Base-by-base conservation (phyloP, 2,888 invertebrate species). In the Acleris laterana region DNA sequence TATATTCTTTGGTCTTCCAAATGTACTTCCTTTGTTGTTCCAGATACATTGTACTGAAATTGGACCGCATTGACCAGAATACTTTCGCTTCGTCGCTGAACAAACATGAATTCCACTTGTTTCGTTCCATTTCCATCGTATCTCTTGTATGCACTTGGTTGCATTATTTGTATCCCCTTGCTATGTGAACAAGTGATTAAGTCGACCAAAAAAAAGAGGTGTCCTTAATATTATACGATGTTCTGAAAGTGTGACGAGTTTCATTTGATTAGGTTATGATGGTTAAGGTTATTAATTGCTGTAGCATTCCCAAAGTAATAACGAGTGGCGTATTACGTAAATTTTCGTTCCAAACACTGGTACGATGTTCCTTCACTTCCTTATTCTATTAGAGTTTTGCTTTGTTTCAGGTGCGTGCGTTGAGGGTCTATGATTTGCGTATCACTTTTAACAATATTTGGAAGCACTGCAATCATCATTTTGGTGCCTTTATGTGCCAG, bases 11-110 rank as follows among this genome's bases (percentile, higher is more conserved):
- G 71, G 63, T 75, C 75, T 81, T 82, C 83, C 81, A 79, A 81
- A 79, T 80, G 74, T 77, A 81, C 81, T 76, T 77, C 72, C 63
- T 69, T 79, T 74, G 77, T 83, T 82, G 83, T 84, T 85, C 75
- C 84, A 85, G 86, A 73, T 76, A 46, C 55, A 22, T 38, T 60
- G 44, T 46, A 57, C 57, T 57, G 46, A 46, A 57, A 57, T 22
- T 25, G 57, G 57, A 55, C 55, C 20, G 20, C 57, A 16, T 20
- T 56, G 1, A 9, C 20, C 19, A 49, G 49, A 49, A 20, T 20
- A 20, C 17, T 20, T 49, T 16, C 16, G 2, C 49, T 17, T 49
- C 49, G 4, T 49, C 49, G 19, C 9, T 11, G 19, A 49, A 49
- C 19, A 25, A 25, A 44, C 46, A 57, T 57, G 46, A 11, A 3